Percentiles rank a stretch among this genome's conserved stretches.
Evolutionary conservation across 2,113 vertebrate species (phyloP).

Genomic region (Fregetta grallaria): DNA sequence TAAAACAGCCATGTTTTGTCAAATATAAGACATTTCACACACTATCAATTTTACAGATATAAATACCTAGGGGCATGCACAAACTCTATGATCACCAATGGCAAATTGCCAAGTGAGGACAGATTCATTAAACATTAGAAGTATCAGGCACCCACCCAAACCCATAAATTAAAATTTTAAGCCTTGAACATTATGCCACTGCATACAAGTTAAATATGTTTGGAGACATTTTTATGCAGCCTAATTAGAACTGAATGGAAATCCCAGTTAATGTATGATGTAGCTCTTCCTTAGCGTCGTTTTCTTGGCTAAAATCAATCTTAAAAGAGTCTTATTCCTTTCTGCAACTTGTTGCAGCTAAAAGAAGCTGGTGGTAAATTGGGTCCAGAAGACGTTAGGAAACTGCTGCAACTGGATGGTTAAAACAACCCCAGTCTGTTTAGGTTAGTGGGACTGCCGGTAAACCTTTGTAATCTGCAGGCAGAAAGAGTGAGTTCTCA

Average conservation of each 20-base stretch:
- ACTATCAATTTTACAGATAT: constrained; percentile 60
- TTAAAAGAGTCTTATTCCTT: constrained; percentile 32
- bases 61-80: constrained; percentile 48
- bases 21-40: constrained; percentile 58
- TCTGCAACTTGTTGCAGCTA: constrained; percentile 32
- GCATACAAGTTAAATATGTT: constrained; percentile 19
- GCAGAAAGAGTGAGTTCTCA: background rate
- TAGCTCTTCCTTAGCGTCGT: background rate
- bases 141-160: constrained; percentile 43
- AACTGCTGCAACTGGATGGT: background rate
- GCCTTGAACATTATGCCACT: background rate
- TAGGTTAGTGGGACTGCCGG: background rate
- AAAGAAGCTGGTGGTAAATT: constrained; percentile 1
- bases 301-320: constrained; percentile 24
- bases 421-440: background rate
- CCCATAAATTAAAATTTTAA: constrained; percentile 51
- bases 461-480: constrained; percentile 28
- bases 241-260: constrained; percentile 57
- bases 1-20: constrained; percentile 52
- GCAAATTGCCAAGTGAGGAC: constrained; percentile 53
- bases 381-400: background rate
- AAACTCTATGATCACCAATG: constrained; percentile 29
- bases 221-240: constrained; percentile 40
- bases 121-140: constrained; percentile 54
- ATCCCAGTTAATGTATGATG: constrained; percentile 25